Base-by-base conservation (phyloP, 2,113 vertebrate genomes). In the Mobula hypostoma region DNA sequence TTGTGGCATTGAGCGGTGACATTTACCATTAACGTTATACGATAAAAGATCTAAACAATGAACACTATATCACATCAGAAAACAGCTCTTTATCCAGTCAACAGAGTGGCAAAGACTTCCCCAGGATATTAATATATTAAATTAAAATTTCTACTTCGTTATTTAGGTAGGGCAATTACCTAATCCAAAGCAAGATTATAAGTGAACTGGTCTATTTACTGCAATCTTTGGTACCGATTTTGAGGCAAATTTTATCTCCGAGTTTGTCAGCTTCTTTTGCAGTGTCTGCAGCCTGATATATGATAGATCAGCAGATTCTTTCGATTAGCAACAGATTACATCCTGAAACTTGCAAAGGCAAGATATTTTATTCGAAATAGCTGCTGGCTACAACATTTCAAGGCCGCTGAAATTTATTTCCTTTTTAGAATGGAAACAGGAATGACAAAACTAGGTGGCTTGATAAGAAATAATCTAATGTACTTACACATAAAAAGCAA, bases 241-340 rank as follows among this genome's bases (percentile, higher is more conserved):
- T 72, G 36, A 14, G 32, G 72, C 68, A 93, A 90, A 74, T 74
- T 74, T 93, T 93, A 82, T 82, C n/a, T 36, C 36, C 40, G 79
- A 17, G 32, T 82, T 82, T 82, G 32, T 40, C 79, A 82, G 2
- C 40, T 82, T 32, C 79, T 82, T 32, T 40, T 82, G 32, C n/a
- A 48, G 21, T 82, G 40, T 82, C 79, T 82, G 79, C 7, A 82
- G 79, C 79, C 21, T 82, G 79, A 82, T 40, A 32, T 82, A 82
- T 82, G 79, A 82, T 82, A 82, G 79, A 82, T 82, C 79, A 82
- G 79, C 79, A 82, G 79, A 82, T 82, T 82, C 32, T 32, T 82
- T 82, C 32, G 79, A 82, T 82, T 82, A 82, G 79, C 79, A 82
- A 36, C 79, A 82, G 79, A 82, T 82, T 82, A 82, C 79, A 82